Conservation (phyloP, 2,888 invertebrate genomes). For the Acanthopleura granulata region DNA sequence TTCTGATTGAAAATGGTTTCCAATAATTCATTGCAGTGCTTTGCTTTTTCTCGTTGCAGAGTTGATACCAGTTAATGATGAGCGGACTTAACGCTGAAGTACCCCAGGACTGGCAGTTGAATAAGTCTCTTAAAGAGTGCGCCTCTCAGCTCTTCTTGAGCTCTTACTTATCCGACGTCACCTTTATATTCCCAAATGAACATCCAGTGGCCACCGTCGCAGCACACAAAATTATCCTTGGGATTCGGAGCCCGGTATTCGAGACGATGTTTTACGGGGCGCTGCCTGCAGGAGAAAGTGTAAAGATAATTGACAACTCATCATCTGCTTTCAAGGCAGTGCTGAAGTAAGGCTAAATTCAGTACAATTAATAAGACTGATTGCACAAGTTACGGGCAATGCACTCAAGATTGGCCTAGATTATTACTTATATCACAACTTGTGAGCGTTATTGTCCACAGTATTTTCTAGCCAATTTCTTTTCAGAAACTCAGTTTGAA, state of each 20-base stretch:
- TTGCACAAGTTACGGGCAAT: too few relatives aligned
- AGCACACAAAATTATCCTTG: constrained; percentile 16
- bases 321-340: constrained; percentile 6
- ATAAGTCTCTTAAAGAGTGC: constrained; percentile 11
- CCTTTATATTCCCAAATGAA: neutral
- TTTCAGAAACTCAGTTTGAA: too few relatives aligned
- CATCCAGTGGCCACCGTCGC: neutral
- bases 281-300: neutral
- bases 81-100: neutral
- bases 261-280: constrained; percentile 3
- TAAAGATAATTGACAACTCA: neutral
- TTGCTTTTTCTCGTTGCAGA: too few relatives aligned
- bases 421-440: too few relatives aligned
- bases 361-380: too few relatives aligned
- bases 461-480: too few relatives aligned
- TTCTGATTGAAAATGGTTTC: too few relatives aligned
- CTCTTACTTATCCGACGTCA: neutral
- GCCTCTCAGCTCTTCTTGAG: neutral
- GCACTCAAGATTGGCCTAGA: too few relatives aligned
- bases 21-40: too few relatives aligned
- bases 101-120: constrained; percentile 8
- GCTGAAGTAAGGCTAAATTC: neutral
- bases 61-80: neutral
- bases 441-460: too few relatives aligned
- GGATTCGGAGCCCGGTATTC: neutral